Evolutionary conservation across 2,888 invertebrate genomes (phyloP).

Genomic region (Philaethria dido): DNA sequence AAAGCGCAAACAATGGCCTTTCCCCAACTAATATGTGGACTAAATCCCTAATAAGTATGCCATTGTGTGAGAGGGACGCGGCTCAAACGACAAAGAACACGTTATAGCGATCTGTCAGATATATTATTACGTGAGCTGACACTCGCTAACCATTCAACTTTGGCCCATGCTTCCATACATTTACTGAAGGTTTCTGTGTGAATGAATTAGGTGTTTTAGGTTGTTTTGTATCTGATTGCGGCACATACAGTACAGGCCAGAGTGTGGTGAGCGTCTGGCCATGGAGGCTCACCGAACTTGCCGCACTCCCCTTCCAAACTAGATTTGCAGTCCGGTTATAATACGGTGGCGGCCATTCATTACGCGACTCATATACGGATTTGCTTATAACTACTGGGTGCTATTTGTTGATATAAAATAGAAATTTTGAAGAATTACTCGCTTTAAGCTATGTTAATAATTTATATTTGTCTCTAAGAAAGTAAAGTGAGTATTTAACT

Average conservation of each 20-base stretch:
- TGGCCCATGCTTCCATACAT: conserved; percentile 27
- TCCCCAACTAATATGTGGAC: conserved; percentile 84
- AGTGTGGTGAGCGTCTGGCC: conserved; percentile 83
- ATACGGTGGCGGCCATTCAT: conserved; percentile 76
- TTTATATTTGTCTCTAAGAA: background rate
- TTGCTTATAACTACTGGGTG: conserved; percentile 55
- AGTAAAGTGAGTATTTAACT: too few species aligned
- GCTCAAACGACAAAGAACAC: conserved; percentile 81
- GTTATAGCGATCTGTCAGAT: conserved; percentile 78
- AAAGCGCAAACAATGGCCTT: conserved; percentile 82
- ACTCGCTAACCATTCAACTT: conserved; percentile 42
- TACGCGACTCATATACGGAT: conserved; percentile 73
- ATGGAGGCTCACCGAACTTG: conserved; percentile 82
- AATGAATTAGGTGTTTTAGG: conserved; percentile 46
- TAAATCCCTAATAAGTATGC: conserved; percentile 85
- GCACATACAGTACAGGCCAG: conserved; percentile 70
- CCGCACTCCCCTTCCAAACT: conserved; percentile 81
- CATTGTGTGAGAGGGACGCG: conserved; percentile 83
- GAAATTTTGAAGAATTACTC: conserved; percentile 9
- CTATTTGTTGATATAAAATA: conserved; percentile 36
- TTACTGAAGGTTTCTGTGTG: conserved; percentile 49
- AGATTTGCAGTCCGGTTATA: conserved; percentile 81
- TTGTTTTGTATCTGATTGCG: conserved; percentile 49
- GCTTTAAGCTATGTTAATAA: background rate
- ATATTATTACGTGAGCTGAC: conserved; percentile 47